phyloP scores from a whole-genome alignment of 2,888 invertebrate species.

The Arrhopalites spinosus region DNA sequence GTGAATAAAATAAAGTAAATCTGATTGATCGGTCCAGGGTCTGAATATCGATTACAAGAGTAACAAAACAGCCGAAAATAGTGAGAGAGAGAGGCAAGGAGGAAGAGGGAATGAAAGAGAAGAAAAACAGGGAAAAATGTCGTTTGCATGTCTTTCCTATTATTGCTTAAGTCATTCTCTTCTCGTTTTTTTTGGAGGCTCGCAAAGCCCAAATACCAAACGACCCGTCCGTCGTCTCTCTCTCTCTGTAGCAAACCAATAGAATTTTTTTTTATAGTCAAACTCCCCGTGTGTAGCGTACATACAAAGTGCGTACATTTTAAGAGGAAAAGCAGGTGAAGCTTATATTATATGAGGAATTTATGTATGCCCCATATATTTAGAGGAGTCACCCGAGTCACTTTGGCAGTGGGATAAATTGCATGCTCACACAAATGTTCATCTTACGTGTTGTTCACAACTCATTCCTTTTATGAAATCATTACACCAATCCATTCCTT shows the following conservation, averaged over 20 bases:
- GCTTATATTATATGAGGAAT: no score
- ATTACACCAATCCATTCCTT: slow-evolving; percentile 40
- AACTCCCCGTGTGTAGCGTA: background rate
- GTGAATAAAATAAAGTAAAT: slow-evolving; percentile 8
- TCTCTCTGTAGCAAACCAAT: background rate
- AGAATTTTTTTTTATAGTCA: background rate
- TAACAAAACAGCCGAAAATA: slow-evolving; percentile 29
- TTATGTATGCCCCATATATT: no score
- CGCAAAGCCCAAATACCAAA: background rate
- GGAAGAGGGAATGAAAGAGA: slow-evolving; percentile 7
- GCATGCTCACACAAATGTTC: slow-evolving; percentile 45
- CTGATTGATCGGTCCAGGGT: slow-evolving; percentile 51
- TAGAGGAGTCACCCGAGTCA: slow-evolving; percentile 15
- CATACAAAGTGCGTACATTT: background rate
- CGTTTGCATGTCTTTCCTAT: slow-evolving; percentile 49
- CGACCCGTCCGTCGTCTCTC: background rate
- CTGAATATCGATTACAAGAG: slow-evolving; percentile 51
- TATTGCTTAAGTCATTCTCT: slow-evolving; percentile 37
- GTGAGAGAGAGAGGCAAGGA: slow-evolving; percentile 1
- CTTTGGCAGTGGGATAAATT: slow-evolving; percentile 41
- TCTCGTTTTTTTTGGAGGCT: slow-evolving; percentile 28
- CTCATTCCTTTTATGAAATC: slow-evolving; percentile 44
- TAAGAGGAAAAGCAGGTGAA: background rate
- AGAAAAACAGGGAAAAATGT: slow-evolving; percentile 39
- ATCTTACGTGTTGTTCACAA: slow-evolving; percentile 45